A percentile compares a stretch with the other conserved stretches of the same genome.
Evolutionary conservation across 2,888 invertebrate genomes (phyloP).

Genomic region (Polydesmus complanatus): DNA sequence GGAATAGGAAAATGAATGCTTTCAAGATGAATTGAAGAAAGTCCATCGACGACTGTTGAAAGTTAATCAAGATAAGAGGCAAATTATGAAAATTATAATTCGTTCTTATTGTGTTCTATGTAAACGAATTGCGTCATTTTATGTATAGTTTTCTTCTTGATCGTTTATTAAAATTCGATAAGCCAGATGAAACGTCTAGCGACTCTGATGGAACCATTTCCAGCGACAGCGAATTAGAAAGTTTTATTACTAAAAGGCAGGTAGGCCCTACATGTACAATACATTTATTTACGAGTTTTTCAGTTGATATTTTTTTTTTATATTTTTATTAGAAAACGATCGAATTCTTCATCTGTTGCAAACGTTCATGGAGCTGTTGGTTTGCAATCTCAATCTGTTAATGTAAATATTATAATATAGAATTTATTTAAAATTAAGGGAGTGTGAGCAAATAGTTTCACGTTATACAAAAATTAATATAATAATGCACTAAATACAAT

Average conservation of each 20-base stretch:
- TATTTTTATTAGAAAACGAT: not conserved
- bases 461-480: too few relatives aligned
- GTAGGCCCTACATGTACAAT: too few relatives aligned
- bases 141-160: slow-evolving; percentile 61
- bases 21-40: slow-evolving; percentile 76
- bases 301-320: too few relatives aligned
- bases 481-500: too few relatives aligned
- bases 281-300: too few relatives aligned
- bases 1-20: slow-evolving; percentile 91
- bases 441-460: too few relatives aligned
- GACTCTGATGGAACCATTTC: slow-evolving; percentile 74
- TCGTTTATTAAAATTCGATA: slow-evolving; percentile 74
- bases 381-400: too few relatives aligned
- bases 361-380: slow-evolving; percentile 3
- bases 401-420: too few relatives aligned
- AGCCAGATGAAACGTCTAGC: slow-evolving; percentile 51
- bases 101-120: not conserved
- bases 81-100: not conserved
- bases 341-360: not conserved
- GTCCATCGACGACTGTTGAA: slow-evolving; percentile 74
- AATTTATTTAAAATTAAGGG: too few relatives aligned
- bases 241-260: slow-evolving; percentile 20
- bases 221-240: slow-evolving; percentile 29
- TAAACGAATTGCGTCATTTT: slow-evolving; percentile 11
- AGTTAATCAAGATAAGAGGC: slow-evolving; percentile 71